These are phyloP conservation scores for Cyphomyrmex costatus DNA, from an alignment of 1,140 invertebrate species.

Conservation along the genomic window DNA sequence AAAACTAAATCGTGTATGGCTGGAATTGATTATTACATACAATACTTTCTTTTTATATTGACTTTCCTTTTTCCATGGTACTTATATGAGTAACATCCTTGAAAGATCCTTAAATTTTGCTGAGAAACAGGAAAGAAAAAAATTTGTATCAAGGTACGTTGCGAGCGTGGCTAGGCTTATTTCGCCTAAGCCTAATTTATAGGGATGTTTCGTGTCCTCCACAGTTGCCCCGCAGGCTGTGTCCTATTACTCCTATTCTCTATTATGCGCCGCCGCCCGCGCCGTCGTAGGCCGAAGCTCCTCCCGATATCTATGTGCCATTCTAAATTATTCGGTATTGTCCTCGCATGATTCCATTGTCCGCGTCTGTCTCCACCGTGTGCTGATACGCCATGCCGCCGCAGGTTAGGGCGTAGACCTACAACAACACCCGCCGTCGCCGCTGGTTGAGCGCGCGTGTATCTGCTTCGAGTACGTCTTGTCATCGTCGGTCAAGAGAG, in stretches of 20 bases:
- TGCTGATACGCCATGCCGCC: conserved; percentile 80
- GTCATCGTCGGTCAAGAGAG: conserved; percentile 74
- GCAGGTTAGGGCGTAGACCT: conserved; percentile 82
- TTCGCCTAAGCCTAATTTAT: conserved; percentile 84
- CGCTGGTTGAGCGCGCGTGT: conserved; percentile 61
- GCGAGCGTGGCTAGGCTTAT: conserved; percentile 58
- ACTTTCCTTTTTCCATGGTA: too few species aligned
- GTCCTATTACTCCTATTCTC: conserved; percentile 86
- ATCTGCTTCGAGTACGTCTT: conserved; percentile 75
- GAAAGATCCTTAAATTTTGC: conserved; percentile 14
- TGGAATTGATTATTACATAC: too few species aligned
- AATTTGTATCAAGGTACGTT: conserved; percentile 15
- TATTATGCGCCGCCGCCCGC: conserved; percentile 81
- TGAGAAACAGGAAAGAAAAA: not conserved
- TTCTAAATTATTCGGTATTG: conserved; percentile 85
- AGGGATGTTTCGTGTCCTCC: conserved; percentile 85
- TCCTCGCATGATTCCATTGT: conserved; percentile 85
- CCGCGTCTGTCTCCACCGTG: conserved; percentile 85
- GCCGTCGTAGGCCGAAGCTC: conserved; percentile 82
- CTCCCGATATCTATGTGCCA: conserved; percentile 85
- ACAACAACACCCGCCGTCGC: conserved; percentile 77
- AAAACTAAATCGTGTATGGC: too few species aligned
- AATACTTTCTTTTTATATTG: too few species aligned
- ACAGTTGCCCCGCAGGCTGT: conserved; percentile 84
- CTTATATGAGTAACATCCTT: too few species aligned